A percentile compares a stretch with the other conserved stretches of the same genome.
Conservation (phyloP, 2,113 vertebrate genomes). For the Neopipo cinnamomea region DNA sequence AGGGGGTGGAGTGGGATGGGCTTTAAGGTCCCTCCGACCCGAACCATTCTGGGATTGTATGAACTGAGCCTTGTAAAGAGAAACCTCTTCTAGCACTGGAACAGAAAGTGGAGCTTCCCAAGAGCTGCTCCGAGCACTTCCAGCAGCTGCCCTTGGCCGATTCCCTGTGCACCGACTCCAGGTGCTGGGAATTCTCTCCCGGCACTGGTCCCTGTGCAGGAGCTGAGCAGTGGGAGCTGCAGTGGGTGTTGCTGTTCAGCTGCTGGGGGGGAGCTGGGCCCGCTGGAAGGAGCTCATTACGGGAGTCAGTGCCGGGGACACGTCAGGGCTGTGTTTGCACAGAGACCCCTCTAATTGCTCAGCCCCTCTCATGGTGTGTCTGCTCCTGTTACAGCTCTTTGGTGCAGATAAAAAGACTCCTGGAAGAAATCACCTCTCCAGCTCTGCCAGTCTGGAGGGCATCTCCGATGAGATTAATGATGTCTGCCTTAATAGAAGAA, state of each 20-base stretch:
- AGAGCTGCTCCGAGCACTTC: no score
- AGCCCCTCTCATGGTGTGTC: constrained; percentile 62
- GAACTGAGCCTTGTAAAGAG: no score
- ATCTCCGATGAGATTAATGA: constrained; percentile 76
- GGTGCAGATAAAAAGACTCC: constrained; percentile 74
- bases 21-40: no score
- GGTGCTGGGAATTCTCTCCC: no score
- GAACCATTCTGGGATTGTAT: no score
- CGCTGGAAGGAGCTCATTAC: constrained; percentile 55
- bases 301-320: constrained; percentile 22
- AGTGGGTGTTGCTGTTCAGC: not conserved
- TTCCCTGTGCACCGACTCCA: no score
- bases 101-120: no score
- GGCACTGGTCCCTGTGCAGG: no score
- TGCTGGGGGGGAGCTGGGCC: not conserved
- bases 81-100: no score
- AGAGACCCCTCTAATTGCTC: constrained; percentile 71
- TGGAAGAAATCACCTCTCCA: constrained; percentile 43
- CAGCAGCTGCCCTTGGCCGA: no score
- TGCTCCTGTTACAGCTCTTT: constrained; percentile 67
- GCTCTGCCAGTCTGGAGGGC: constrained; percentile 72
- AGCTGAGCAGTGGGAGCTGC: not conserved
- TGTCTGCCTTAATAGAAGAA: constrained; percentile 69
- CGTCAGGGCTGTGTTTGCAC: constrained; percentile 39
- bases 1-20: no score